Percentiles rank a stretch among this genome's conserved stretches.
Conservation (phyloP, 2,113 vertebrate species). For the Engraulis encrasicolus region DNA sequence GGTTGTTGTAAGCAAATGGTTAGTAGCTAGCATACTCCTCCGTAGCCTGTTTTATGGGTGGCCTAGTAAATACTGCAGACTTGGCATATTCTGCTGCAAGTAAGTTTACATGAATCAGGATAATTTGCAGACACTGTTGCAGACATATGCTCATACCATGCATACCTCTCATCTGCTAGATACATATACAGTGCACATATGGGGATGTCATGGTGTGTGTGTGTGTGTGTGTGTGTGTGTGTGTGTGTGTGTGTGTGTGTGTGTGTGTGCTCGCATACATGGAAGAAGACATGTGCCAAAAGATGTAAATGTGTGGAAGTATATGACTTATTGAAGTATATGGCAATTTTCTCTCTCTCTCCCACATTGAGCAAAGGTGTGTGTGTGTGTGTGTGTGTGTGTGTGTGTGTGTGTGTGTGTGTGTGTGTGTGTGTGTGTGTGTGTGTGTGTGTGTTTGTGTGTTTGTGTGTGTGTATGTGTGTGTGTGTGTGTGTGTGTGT, state of each 20-base stretch:
- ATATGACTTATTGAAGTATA: background rate
- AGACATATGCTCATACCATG: background rate
- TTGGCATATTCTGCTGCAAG: conserved; percentile 28
- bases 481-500: background rate
- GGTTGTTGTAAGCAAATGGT: conserved; percentile 65
- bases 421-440: background rate
- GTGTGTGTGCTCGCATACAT: conserved; percentile 35
- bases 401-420: conserved; percentile 16
- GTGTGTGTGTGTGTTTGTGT: too few species aligned
- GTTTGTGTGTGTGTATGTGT: too few species aligned
- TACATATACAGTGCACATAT: conserved; percentile 28
- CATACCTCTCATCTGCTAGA: background rate
- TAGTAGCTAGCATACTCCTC: conserved; percentile 24
- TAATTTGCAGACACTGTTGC: background rate
- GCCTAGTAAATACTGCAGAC: conserved; percentile 18
- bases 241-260: conserved; percentile 53
- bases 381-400: conserved; percentile 5
- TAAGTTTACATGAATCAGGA: background rate
- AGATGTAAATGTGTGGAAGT: conserved; percentile 36
- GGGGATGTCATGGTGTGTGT: conserved; percentile 27
- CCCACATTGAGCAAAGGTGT: too few species aligned
- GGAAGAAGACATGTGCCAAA: background rate
- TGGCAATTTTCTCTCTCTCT: too few species aligned
- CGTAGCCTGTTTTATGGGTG: background rate
- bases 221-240: conserved; percentile 19